These are phyloP conservation scores for Forbesichthys papilliferus DNA, from an alignment of 2,113 vertebrate genomes.

Conservation along the genomic window DNA sequence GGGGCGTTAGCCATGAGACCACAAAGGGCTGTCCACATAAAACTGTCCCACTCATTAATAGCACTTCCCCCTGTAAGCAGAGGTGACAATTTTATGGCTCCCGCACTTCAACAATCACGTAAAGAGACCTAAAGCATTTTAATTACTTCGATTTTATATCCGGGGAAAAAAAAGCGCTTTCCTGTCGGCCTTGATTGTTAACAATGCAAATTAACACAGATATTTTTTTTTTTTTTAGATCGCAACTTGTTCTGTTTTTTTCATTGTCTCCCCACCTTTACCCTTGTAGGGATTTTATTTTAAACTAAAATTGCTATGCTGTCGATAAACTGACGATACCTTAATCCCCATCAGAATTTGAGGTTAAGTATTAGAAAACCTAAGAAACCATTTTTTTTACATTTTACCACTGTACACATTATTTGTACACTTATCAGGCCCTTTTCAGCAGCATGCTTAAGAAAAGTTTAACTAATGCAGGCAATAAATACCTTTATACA, in stretches of 20 bases:
- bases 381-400: slow-evolving; percentile 2
- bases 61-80: slow-evolving; percentile 82
- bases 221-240: neutral
- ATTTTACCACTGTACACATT: too few relatives aligned
- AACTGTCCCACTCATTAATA: slow-evolving; percentile 84
- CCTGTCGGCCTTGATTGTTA: slow-evolving; percentile 3
- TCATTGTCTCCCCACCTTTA: too few relatives aligned
- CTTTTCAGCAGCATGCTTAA: slow-evolving; percentile 12
- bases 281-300: too few relatives aligned
- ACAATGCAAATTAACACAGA: slow-evolving; percentile 20
- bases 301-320: neutral
- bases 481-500: slow-evolving; percentile 5
- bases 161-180: slow-evolving; percentile 10
- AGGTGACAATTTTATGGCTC: slow-evolving; percentile 90
- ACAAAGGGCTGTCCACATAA: slow-evolving; percentile 83
- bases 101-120: slow-evolving; percentile 80
- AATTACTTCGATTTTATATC: slow-evolving; percentile 70
- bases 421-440: slow-evolving; percentile 26
- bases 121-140: slow-evolving; percentile 70
- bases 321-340: slow-evolving; percentile 6
- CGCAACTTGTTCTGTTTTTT: too few relatives aligned
- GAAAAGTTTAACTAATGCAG: slow-evolving; percentile 18
- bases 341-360: neutral
- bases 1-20: slow-evolving; percentile 71
- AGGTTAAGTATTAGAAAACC: neutral